These are phyloP conservation scores for Nycticebus coucang DNA, from an alignment of 2,113 vertebrate species.

Conservation along the genomic window DNA sequence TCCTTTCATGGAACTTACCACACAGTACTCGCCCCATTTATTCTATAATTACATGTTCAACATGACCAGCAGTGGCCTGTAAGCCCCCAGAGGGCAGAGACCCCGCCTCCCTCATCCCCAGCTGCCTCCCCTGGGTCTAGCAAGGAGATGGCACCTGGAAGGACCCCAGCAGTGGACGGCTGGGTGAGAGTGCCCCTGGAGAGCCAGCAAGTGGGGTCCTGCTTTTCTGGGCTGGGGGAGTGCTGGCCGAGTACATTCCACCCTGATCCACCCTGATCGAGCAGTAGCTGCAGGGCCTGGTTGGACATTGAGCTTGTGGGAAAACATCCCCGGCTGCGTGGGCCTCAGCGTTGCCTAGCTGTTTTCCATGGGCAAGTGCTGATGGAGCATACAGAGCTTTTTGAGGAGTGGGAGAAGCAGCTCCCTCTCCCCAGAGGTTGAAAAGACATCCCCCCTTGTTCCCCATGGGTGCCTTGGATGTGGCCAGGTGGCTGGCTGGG, in stretches of 20 bases:
- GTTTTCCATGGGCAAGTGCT: not conserved
- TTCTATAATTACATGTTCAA: not conserved
- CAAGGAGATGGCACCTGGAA: fast-evolving
- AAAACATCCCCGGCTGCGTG: not conserved
- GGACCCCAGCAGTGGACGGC: fast-evolving
- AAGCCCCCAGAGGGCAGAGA: not conserved
- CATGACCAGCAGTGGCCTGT: not conserved
- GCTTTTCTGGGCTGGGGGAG: not conserved
- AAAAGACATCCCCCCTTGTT: not conserved
- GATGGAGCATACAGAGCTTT: not conserved
- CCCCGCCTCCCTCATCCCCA: no score
- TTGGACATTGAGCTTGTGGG: not conserved
- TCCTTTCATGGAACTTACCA: not conserved
- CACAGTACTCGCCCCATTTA: not conserved
- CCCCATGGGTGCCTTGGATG: not conserved
- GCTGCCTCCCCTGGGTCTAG: not conserved
- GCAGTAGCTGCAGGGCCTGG: not conserved
- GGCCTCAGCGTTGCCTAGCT: not conserved
- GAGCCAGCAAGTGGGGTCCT: not conserved
- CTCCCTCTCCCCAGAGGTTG: fast-evolving
- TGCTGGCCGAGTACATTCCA: not conserved
- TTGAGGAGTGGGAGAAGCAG: not conserved
- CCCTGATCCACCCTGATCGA: not conserved
- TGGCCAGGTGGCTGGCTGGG: not conserved
- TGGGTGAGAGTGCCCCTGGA: not conserved